Conservation (phyloP, 2,797 vertebrate species). For the Dallia pectoralis region DNA sequence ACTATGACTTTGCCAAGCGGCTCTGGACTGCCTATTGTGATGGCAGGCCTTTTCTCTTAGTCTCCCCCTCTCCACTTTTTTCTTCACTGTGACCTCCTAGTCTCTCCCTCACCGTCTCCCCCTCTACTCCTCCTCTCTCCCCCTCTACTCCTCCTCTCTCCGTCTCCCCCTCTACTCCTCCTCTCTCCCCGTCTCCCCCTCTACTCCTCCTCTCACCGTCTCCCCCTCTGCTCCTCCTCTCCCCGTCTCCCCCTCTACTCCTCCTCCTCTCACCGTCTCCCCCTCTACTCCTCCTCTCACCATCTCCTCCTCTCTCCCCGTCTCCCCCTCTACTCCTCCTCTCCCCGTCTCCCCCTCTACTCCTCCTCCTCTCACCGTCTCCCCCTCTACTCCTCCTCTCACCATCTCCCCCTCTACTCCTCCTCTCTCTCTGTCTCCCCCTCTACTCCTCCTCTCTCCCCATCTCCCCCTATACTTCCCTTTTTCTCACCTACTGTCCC, state of each 20-base stretch:
- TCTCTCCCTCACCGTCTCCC: conserved; percentile 28
- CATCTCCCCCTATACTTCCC: too few relatives aligned
- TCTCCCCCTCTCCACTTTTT: conserved; percentile 13
- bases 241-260: background rate
- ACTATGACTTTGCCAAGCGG: conserved; percentile 72
- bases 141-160: background rate
- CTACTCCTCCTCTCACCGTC: conserved; percentile 21
- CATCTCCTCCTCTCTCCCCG: background rate
- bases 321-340: background rate
- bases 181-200: conserved; percentile 13
- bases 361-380: background rate
- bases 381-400: too few relatives aligned
- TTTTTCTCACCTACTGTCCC: too few relatives aligned
- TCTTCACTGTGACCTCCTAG: conserved; percentile 23
- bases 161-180: conserved; percentile 23
- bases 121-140: too few relatives aligned
- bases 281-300: too few relatives aligned
- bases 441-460: too few relatives aligned
- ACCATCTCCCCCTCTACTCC: too few relatives aligned
- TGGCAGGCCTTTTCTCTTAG: conserved; percentile 25
- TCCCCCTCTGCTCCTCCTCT: background rate
- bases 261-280: too few relatives aligned
- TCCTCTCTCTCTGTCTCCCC: too few relatives aligned
- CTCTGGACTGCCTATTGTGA: conserved; percentile 61
- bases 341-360: background rate